Evolutionary conservation across 92 coral and sea anemone species (phyloP).

Genomic region (Isaurus tuberculatus): DNA sequence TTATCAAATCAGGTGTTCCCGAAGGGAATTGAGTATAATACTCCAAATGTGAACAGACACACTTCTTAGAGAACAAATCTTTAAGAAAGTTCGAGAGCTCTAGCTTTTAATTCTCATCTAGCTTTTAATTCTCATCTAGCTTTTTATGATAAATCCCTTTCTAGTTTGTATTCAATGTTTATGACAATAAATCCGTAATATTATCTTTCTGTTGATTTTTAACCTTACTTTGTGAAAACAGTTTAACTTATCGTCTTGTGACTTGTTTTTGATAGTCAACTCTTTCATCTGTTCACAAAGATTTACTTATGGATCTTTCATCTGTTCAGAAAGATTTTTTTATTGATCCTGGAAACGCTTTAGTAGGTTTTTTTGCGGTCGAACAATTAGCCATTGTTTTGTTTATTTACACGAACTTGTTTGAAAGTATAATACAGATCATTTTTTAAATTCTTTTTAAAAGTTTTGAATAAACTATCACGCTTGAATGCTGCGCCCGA

Average conservation of each 20-base stretch:
- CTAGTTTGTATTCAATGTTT: not conserved
- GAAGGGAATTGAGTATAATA: not conserved
- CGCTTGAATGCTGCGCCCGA: slow-evolving; percentile 41
- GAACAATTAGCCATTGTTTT: slow-evolving; percentile 42
- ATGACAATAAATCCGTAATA: not conserved
- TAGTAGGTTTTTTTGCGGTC: slow-evolving; percentile 1
- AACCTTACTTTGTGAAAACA: not conserved
- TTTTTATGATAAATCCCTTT: slow-evolving; percentile 9
- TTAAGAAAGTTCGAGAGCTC: too few species aligned
- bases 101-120: slow-evolving; percentile 1
- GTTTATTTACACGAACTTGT: slow-evolving; percentile 31
- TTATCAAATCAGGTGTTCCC: not conserved
- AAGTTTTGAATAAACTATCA: slow-evolving; percentile 34
- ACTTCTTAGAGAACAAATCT: slow-evolving; percentile 18
- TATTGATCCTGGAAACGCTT: slow-evolving; percentile 14
- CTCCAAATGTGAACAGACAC: slow-evolving; percentile 5
- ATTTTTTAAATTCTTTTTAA: slow-evolving; percentile 38
- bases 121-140: slow-evolving; percentile 13
- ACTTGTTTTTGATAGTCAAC: not conserved
- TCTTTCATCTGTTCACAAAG: not conserved
- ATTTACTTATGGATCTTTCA: not conserved
- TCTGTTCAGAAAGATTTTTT: not conserved
- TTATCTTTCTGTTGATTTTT: not conserved
- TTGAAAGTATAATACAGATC: slow-evolving; percentile 35
- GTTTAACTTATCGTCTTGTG: not conserved